Conservation (phyloP, 2,113 vertebrate genomes). For the Toxostoma redivivum region DNA sequence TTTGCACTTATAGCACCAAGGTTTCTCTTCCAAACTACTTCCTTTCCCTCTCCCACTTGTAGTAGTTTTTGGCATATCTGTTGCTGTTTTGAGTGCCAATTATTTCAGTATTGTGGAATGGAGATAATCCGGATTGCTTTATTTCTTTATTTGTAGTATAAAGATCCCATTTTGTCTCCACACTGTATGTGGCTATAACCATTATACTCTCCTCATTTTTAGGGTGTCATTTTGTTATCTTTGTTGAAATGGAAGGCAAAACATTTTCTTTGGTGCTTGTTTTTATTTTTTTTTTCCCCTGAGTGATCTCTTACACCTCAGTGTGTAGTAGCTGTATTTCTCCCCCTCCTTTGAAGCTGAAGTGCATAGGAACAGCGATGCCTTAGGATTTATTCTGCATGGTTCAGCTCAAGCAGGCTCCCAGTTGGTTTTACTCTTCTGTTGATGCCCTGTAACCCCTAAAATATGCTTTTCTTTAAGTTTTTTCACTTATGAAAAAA, state of each 20-base stretch:
- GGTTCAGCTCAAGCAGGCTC: neutral
- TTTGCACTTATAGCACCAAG: neutral
- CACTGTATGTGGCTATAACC: neutral
- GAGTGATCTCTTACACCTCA: neutral
- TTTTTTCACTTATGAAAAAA: neutral
- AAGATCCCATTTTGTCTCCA: neutral
- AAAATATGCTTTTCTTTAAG: neutral
- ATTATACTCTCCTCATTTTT: neutral
- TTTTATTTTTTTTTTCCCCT: neutral
- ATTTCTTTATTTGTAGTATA: neutral
- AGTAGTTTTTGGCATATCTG: neutral
- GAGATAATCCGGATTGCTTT: neutral
- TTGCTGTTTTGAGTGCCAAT: neutral
- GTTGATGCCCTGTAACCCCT: neutral
- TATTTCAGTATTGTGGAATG: neutral
- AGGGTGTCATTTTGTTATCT: neutral
- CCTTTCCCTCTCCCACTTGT: neutral
- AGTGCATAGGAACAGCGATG: accelerated
- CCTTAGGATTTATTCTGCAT: neutral
- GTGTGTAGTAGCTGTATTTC: neutral
- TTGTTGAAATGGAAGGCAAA: neutral
- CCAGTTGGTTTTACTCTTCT: neutral
- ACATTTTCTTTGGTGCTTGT: neutral
- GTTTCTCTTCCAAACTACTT: neutral
- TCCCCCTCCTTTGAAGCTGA: neutral